Evolutionary conservation across 2,888 invertebrate species (phyloP).

Genomic region (Amblyjoppa fuscipennis): DNA sequence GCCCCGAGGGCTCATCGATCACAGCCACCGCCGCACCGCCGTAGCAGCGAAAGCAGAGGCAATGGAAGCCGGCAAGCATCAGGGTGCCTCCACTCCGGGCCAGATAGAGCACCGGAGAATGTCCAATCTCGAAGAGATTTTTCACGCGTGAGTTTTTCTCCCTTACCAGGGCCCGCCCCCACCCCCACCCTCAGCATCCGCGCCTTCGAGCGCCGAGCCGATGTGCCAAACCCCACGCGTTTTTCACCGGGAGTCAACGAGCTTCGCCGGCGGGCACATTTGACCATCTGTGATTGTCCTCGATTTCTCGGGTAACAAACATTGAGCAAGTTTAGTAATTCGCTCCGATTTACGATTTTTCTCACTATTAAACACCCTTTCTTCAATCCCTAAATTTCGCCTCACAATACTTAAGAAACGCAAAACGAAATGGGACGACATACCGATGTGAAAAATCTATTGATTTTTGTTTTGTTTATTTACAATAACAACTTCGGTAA

Average conservation of each 20-base stretch:
- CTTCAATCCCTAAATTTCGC: too few relatives aligned
- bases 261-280: slow-evolving; percentile 12
- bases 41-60: slow-evolving; percentile 59
- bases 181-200: slow-evolving; percentile 2
- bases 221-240: slow-evolving; percentile 29
- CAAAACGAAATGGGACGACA: not conserved
- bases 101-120: slow-evolving; percentile 65
- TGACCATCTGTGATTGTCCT: slow-evolving; percentile 49
- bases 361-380: too few relatives aligned
- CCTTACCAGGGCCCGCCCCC: slow-evolving; percentile 46
- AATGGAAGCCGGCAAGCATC: slow-evolving; percentile 40
- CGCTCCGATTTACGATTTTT: too few relatives aligned
- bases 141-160: slow-evolving; percentile 68
- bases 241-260: slow-evolving; percentile 33
- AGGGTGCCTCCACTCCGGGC: slow-evolving; percentile 53
- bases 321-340: too few relatives aligned
- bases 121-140: slow-evolving; percentile 71
- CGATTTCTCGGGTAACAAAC: too few relatives aligned
- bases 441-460: not conserved
- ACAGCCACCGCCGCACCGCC: slow-evolving; percentile 67
- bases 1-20: slow-evolving; percentile 78
- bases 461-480: not conserved
- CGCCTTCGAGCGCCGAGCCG: not conserved
- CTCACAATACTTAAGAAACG: not conserved
- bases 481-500: too few relatives aligned